Percentiles rank a stretch among this genome's conserved stretches.
phyloP scores from a whole-genome alignment of 2,797 vertebrate species.

The Nasua narica region DNA sequence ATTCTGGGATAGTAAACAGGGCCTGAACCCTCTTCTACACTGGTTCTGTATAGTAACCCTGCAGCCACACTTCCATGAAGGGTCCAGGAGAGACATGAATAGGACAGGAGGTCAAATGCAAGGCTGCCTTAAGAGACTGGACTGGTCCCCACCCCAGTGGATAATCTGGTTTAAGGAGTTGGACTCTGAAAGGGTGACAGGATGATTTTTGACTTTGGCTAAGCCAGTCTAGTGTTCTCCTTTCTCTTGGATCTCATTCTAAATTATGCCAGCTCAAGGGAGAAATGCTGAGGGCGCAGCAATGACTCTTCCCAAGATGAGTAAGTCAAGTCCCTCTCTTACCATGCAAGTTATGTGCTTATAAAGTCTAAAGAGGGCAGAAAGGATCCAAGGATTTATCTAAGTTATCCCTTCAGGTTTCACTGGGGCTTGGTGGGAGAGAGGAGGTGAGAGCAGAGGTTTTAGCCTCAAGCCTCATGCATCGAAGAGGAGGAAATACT shows the following conservation, averaged over 20 bases:
- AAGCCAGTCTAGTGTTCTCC: not conserved
- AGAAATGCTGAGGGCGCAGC: fast-evolving
- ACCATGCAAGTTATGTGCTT: not conserved
- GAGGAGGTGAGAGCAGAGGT: not conserved
- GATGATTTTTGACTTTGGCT: not conserved
- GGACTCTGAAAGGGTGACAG: not conserved
- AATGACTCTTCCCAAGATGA: not conserved
- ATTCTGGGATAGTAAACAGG: not conserved
- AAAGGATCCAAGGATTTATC: not conserved
- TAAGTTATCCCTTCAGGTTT: not conserved
- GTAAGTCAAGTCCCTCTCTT: not conserved
- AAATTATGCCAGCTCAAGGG: not conserved
- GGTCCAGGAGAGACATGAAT: not conserved
- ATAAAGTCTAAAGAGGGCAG: not conserved
- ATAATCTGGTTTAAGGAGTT: not conserved
- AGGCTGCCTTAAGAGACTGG: not conserved
- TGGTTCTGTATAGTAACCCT: not conserved
- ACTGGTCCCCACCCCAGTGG: fast-evolving
- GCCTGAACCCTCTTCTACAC: not conserved
- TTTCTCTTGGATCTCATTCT: not conserved
- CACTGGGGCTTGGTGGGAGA: not conserved
- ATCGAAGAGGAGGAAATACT: not conserved
- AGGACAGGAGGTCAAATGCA: not conserved
- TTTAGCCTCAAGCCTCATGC: not conserved
- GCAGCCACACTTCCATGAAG: not conserved